Percentiles rank a stretch among this genome's conserved stretches.
These are phyloP conservation scores for Macrophya annulata DNA, from an alignment of 2,888 invertebrate genomes.

Conservation along the genomic window DNA sequence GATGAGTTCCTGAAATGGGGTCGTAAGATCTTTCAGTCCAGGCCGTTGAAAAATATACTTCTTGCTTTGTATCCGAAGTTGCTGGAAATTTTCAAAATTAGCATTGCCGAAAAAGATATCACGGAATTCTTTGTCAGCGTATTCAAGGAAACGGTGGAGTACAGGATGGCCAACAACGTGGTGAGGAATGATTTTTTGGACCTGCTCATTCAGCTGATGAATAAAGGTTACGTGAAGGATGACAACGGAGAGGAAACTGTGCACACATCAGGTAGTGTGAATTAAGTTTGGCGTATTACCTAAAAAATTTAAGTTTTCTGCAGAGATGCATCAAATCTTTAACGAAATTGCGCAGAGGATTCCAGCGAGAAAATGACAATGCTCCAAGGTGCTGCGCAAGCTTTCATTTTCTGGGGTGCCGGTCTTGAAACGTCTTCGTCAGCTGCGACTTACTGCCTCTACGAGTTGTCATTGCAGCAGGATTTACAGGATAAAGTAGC, in stretches of 20 bases:
- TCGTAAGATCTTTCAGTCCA: constrained; percentile 65
- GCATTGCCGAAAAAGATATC: too few species aligned
- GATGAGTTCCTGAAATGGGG: constrained; percentile 73
- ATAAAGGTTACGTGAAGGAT: constrained; percentile 67
- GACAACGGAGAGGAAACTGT: constrained; percentile 62
- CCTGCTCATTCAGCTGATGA: constrained; percentile 74
- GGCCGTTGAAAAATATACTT: too few species aligned
- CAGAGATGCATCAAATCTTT: too few species aligned
- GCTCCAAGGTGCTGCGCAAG: constrained; percentile 81
- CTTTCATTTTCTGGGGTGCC: constrained; percentile 83
- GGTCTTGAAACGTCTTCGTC: constrained; percentile 86
- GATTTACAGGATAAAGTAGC: constrained; percentile 80
- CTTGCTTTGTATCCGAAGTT: too few species aligned
- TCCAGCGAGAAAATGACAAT: constrained; percentile 62
- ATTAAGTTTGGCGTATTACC: too few species aligned
- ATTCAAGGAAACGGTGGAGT: constrained; percentile 73
- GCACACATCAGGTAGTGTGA: too few species aligned
- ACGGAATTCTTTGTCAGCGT: constrained; percentile 76
- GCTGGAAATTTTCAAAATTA: constrained; percentile 66
- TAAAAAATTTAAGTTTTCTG: background rate
- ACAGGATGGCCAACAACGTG: constrained; percentile 70
- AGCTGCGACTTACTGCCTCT: constrained; percentile 82
- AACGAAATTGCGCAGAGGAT: too few species aligned
- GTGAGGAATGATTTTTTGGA: constrained; percentile 76
- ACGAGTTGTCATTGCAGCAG: constrained; percentile 81